Evolutionary conservation across 2,113 vertebrate species (phyloP).

Genomic region (Rostratula benghalensis): DNA sequence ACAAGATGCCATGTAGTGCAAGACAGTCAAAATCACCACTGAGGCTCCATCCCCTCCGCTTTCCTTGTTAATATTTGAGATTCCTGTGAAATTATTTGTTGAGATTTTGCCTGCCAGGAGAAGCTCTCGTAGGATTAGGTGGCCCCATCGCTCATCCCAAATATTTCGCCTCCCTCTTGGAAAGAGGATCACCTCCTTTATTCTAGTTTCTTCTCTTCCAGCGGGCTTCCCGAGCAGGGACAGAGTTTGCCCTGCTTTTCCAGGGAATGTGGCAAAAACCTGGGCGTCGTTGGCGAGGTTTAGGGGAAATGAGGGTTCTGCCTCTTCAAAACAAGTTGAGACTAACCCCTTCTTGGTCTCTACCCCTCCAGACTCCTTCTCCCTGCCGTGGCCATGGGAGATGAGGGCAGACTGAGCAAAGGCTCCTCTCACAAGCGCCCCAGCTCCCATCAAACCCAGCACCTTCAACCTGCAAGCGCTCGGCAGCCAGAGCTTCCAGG

Average conservation of each 20-base stretch:
- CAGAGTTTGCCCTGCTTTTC: neutral
- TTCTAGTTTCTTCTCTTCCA: neutral
- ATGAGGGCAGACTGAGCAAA: conserved; percentile 44
- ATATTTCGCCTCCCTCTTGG: neutral
- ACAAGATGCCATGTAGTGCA: fast-evolving
- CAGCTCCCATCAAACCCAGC: neutral
- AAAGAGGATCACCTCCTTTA: neutral
- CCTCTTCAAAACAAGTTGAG: neutral
- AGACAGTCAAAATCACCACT: neutral
- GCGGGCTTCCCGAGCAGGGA: neutral
- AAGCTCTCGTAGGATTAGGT: neutral
- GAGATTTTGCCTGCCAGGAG: neutral
- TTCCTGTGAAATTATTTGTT: neutral
- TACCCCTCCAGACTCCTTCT: neutral
- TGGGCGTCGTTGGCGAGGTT: fast-evolving
- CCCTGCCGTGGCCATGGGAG: neutral
- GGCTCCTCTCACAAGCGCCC: neutral
- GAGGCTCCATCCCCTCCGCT: neutral
- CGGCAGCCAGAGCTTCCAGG: neutral
- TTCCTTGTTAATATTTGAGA: neutral
- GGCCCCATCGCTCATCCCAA: neutral
- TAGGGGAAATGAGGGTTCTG: neutral
- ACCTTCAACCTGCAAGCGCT: conserved; percentile 13
- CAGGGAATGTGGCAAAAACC: neutral
- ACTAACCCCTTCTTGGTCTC: conserved; percentile 5